A percentile compares a stretch with the other conserved stretches of the same genome.
These are phyloP conservation scores for Dryobota labecula DNA, from an alignment of 2,888 invertebrate genomes.

Conservation along the genomic window DNA sequence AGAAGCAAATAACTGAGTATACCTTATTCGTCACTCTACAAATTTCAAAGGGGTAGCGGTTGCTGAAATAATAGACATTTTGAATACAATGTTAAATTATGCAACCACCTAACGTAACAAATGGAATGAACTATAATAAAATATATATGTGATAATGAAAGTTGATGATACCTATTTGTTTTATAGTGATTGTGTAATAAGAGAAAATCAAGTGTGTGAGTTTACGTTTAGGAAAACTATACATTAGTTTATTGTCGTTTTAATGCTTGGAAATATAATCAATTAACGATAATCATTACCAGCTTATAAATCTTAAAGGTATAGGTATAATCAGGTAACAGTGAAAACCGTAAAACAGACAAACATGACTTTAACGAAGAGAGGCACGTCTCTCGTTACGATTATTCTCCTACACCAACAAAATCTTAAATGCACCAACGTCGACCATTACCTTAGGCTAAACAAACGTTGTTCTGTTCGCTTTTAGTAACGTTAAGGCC, in stretches of 20 bases:
- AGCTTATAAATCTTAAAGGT: background rate
- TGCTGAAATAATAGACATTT: constrained; percentile 20
- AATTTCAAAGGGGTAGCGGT: constrained; percentile 4
- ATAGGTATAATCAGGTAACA: background rate
- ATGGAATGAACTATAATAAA: background rate
- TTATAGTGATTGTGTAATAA: background rate
- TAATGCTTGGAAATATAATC: background rate
- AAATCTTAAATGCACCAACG: background rate
- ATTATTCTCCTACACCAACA: background rate
- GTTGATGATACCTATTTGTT: background rate
- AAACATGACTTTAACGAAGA: background rate
- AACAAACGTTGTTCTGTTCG: constrained; percentile 22
- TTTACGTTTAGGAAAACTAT: background rate
- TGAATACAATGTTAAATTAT: constrained; percentile 33
- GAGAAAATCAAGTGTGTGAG: background rate
- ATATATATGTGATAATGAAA: background rate
- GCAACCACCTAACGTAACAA: constrained; percentile 9
- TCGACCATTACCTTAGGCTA: constrained; percentile 23
- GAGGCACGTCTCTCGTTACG: too few relatives aligned
- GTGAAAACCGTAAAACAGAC: background rate
- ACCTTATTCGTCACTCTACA: background rate
- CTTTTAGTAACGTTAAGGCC: constrained; percentile 27
- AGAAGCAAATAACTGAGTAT: background rate
- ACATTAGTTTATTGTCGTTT: background rate
- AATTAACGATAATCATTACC: background rate